phyloP scores from a whole-genome alignment of 2,113 vertebrate genomes.

The Pollachius pollachius region DNA sequence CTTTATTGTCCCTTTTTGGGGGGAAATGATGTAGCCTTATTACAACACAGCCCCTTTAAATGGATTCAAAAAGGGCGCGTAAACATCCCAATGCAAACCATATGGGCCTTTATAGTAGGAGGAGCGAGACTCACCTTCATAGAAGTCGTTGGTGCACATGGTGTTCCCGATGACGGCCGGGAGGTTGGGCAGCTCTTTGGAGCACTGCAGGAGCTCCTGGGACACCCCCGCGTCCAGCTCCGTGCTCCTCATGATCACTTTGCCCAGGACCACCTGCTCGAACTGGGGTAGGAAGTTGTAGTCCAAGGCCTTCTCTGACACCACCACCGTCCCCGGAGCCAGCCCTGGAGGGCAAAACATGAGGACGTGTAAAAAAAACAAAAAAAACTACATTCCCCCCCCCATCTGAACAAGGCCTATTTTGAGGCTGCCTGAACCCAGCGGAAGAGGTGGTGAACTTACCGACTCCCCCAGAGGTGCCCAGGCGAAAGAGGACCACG shows the following conservation, averaged over 20 bases:
- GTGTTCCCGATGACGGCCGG: slow-evolving; percentile 79
- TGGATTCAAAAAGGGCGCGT: too few relatives aligned
- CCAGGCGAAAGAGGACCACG: slow-evolving; percentile 80
- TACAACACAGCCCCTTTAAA: too few relatives aligned
- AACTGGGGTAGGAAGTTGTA: slow-evolving; percentile 78
- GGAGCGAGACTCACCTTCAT: slow-evolving; percentile 74
- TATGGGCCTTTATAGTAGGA: background rate
- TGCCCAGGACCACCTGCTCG: slow-evolving; percentile 83
- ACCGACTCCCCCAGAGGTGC: slow-evolving; percentile 88
- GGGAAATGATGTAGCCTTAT: too few relatives aligned
- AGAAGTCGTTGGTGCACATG: slow-evolving; percentile 87
- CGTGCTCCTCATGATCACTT: slow-evolving; percentile 78
- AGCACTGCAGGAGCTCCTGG: slow-evolving; percentile 77
- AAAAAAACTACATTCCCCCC: background rate
- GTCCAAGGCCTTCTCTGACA: slow-evolving; percentile 80
- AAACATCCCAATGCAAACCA: background rate
- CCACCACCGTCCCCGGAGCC: slow-evolving; percentile 79
- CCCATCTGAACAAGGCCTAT: too few relatives aligned
- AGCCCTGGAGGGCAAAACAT: slow-evolving; percentile 63
- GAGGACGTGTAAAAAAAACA: background rate
- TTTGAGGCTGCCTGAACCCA: background rate
- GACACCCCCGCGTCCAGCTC: slow-evolving; percentile 80
- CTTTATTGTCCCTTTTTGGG: too few relatives aligned
- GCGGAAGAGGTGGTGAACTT: slow-evolving; percentile 12
- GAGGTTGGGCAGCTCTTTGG: slow-evolving; percentile 68